A percentile compares a stretch with the other conserved stretches of the same genome.
Evolutionary conservation across 1,140 invertebrate species (phyloP).

Genomic region (Andrena cerasifolii): DNA sequence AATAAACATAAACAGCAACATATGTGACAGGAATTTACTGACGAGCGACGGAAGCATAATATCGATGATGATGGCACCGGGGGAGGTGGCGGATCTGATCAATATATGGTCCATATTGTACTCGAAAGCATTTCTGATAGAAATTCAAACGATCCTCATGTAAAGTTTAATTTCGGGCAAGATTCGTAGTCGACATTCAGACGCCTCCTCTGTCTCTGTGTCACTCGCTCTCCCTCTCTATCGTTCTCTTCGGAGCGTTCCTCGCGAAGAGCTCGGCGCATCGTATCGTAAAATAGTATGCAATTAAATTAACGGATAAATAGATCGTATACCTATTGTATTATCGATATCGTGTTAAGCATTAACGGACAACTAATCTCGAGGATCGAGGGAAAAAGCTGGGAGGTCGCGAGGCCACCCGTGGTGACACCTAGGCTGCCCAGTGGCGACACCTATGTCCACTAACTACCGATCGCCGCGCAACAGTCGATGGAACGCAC

Average conservation of each 20-base stretch:
- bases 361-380: slow-evolving; percentile 41
- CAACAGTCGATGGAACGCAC: not conserved
- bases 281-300: slow-evolving; percentile 42
- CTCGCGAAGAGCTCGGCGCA: slow-evolving; percentile 19
- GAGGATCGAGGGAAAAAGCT: slow-evolving; percentile 10
- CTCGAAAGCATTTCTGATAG: too few species aligned
- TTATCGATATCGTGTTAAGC: slow-evolving; percentile 52
- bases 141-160: not conserved
- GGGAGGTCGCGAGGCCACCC: not conserved
- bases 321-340: slow-evolving; percentile 50
- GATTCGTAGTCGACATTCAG: not conserved
- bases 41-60: slow-evolving; percentile 12
- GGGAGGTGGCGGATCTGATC: not conserved
- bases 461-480: not conserved
- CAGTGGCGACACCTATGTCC: not conserved
- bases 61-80: not conserved
- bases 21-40: slow-evolving; percentile 22
- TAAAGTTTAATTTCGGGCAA: not conserved
- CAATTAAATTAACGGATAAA: slow-evolving; percentile 41
- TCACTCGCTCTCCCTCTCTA: slow-evolving; percentile 9
- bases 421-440: not conserved
- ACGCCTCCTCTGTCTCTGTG: not conserved
- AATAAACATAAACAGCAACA: slow-evolving; percentile 23
- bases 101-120: not conserved
- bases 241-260: not conserved